Percentiles rank a stretch among this genome's conserved stretches.
These are phyloP conservation scores for Bruchidius siliquastri DNA, from an alignment of 2,888 invertebrate species.

Conservation along the genomic window DNA sequence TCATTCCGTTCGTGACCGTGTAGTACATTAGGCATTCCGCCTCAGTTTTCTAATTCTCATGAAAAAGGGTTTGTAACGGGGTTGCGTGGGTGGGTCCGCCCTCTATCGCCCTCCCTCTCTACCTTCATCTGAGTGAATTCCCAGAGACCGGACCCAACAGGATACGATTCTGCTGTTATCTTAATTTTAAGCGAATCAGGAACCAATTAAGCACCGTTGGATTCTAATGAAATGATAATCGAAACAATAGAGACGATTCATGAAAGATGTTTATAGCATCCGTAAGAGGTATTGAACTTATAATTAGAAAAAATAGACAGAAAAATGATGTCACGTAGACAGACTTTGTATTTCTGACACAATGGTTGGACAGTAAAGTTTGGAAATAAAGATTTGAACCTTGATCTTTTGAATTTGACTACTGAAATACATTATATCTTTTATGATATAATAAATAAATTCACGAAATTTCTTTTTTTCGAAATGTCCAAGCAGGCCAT, in stretches of 20 bases:
- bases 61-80: conserved; percentile 15
- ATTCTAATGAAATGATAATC: not conserved
- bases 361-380: no score
- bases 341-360: no score
- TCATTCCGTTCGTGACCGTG: not conserved
- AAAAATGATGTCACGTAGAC: no score
- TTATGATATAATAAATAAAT: no score
- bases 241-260: not conserved
- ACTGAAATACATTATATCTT: no score
- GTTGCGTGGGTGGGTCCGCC: not conserved
- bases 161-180: conserved; percentile 7
- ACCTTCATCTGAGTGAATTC: conserved; percentile 13
- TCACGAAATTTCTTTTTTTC: no score
- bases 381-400: no score
- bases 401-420: no score
- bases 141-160: conserved; percentile 3
- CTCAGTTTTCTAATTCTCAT: conserved; percentile 17
- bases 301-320: no score
- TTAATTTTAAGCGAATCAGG: conserved; percentile 18
- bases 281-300: no score
- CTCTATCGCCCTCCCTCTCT: not conserved
- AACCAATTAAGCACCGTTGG: conserved; percentile 5
- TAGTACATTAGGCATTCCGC: conserved; percentile 17
- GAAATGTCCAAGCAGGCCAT: no score
- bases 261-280: no score